Conservation (phyloP, 1,140 invertebrate species). For the Lamellibrachia luymesi region DNA sequence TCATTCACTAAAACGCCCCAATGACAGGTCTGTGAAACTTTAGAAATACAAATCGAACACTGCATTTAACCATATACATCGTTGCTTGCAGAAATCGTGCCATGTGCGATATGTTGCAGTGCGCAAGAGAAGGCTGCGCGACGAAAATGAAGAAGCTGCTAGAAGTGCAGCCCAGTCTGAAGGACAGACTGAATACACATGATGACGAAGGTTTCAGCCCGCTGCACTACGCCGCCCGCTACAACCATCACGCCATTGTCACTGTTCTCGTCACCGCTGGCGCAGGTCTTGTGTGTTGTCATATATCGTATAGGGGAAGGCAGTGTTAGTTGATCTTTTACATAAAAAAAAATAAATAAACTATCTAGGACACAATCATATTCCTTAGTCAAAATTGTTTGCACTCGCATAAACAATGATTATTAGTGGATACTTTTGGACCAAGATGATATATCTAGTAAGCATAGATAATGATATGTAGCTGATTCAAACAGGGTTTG, state of each 20-base stretch:
- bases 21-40: too few relatives aligned
- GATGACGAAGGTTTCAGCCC: conserved; percentile 50
- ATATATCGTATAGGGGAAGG: too few relatives aligned
- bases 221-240: not conserved
- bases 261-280: conserved; percentile 42
- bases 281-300: conserved; percentile 39
- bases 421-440: too few relatives aligned
- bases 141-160: conserved; percentile 38
- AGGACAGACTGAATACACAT: conserved; percentile 48
- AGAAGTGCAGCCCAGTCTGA: conserved; percentile 29
- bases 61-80: too few relatives aligned
- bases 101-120: not conserved
- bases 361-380: not conserved
- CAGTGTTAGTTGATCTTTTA: not conserved
- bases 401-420: too few relatives aligned
- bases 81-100: not conserved
- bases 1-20: too few relatives aligned
- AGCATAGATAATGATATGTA: too few relatives aligned
- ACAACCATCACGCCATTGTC: not conserved
- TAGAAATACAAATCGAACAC: too few relatives aligned
- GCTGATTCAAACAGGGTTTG: too few relatives aligned
- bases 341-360: not conserved
- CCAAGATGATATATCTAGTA: too few relatives aligned
- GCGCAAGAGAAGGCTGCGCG: conserved; percentile 44
- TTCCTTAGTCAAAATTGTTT: too few relatives aligned